Evolutionary conservation across 2,113 vertebrate species (phyloP), one percentile per base, ranked within the genome.

Genomic region (Tetrax tetrax): DNA sequence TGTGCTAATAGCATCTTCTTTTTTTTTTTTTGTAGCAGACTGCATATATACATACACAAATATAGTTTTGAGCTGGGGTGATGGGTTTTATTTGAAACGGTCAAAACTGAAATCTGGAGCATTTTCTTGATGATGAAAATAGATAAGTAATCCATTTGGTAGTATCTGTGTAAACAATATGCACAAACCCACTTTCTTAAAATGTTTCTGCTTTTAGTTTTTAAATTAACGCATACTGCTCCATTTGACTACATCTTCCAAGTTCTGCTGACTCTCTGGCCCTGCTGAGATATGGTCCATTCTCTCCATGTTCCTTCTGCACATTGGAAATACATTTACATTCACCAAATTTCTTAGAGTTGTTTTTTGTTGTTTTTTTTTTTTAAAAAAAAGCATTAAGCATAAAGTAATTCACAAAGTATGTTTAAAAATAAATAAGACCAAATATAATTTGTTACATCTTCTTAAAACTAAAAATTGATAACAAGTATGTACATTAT

Each of bases 31-130:
- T n/a, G 15, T 72, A 87, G 70, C 75, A 93, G 74, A 87, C 81
- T 85, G 89, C 37, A 75, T 78, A 78, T 63, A 84, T 75, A 80
- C 59, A 66, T 87, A 89, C 77, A 43, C 56, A 92, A 96, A 83
- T 79, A 60, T 1, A 65, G 53, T 87, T 96, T 87, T 80, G 80
- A 93, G n/a, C 35, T 87, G 43, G 14, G 74, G 35, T 79, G 74
- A 83, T 86, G 57, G 59, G 70, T 78, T 96, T 95, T 93, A 74
- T 95, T 93, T 96, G 85, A 91, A 96, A 87, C 72, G 92, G 86
- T 90, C 85, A 95, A 90, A 96, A 95, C 54, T 85, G 57, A 93
- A 84, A 90, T 59, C 82, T 95, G 63, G 78, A 93, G 75, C 66
- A 71, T 81, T 72, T 95, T 95, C 70, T 68, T 90, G 80, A 63